Base-by-base conservation (phyloP, 1,140 invertebrate species). In the Odontomachus brunneus region DNA sequence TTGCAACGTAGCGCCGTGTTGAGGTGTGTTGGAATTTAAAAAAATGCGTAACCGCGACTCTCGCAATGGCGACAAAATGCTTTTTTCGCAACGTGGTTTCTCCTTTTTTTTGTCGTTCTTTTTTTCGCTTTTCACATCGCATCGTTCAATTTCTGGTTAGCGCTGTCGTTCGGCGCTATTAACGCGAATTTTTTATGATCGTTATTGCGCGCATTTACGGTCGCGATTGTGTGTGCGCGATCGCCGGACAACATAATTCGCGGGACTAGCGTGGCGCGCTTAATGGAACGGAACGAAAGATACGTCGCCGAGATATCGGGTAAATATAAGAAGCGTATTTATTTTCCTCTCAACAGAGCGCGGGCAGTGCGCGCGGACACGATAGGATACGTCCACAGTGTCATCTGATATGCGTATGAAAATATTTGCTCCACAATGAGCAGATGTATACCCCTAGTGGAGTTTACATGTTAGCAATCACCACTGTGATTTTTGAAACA, bases 221-320 rank as follows among this genome's bases (percentile, higher is more conserved):
- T 44, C 59, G 17, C 48, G 57, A 29, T 75, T 75, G 80, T 38
- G 71, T 60, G 65, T 75, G 80, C 26, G 71, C 73, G 65, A 82
- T 82, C 60, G 65, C 3, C 81, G 59, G 24, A 65, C 19, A 55
- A 48, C 17, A 55, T 80, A 80, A 80, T 80, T 80, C 19, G 51
- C 24, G 14, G 75, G 51, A 69, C 71, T 80, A 80, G 38, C 44
- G 38, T 48, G n/a, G 51, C 75, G 51, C 22, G 65, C 24, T 59
- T 71, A 80, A 80, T 80, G 65, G 75, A 71, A 78, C 26, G 49
- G 75, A 69, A 69, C 57, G 33, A 44, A 59, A 80, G 75, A 80
- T 71, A 78, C 3, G 49, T 69, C 33, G 7, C 55, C 7, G 12
- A 57, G 22, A 71, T 80, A 33, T 78, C 49, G 26, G 22, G 1